These are phyloP conservation scores for Hydra vulgaris DNA, from an alignment of 30 jellyfish, hydroid and myxozoan genomes.

Conservation along the genomic window DNA sequence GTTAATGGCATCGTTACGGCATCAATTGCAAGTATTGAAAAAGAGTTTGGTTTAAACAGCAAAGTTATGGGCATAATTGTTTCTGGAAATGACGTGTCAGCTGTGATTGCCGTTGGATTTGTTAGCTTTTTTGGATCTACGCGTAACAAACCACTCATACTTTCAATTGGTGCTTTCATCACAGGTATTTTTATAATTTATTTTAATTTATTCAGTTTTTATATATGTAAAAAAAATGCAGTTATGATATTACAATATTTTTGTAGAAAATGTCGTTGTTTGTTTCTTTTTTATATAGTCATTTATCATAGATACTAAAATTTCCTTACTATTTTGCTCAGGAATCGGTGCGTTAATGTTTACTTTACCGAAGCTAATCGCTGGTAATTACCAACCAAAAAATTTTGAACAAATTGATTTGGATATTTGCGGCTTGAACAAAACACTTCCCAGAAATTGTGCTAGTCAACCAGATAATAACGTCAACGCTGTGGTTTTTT, in stretches of 20 bases:
- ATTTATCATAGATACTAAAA: background rate
- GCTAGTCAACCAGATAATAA: slow-evolving; percentile 19
- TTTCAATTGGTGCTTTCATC: slow-evolving; percentile 46
- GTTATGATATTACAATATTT: no score
- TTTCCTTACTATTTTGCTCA: slow-evolving; percentile 1
- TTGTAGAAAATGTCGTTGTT: no score
- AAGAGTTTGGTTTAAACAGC: slow-evolving; percentile 80
- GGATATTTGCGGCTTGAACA: slow-evolving; percentile 21
- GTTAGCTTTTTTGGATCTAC: slow-evolving; percentile 59
- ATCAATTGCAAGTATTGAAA: slow-evolving; percentile 51
- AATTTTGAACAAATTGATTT: slow-evolving; percentile 3
- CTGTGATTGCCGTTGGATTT: slow-evolving; percentile 41
- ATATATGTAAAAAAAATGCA: no score
- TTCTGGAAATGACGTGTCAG: slow-evolving; percentile 64
- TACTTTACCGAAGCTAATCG: slow-evolving; percentile 63
- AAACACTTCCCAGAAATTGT: background rate
- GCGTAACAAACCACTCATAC: slow-evolving; percentile 72
- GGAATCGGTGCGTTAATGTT: slow-evolving; percentile 80
- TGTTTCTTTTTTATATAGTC: no score
- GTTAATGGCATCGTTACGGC: slow-evolving; percentile 41
- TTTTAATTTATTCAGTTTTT: no score
- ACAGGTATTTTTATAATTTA: no score
- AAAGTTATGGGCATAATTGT: slow-evolving; percentile 45
- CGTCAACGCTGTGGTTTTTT: slow-evolving; percentile 23
- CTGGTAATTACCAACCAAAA: slow-evolving; percentile 54